A percentile compares a stretch with the other conserved stretches of the same genome.
Conservation (phyloP, 2,113 vertebrate genomes). For the Sarotherodon lohbergeri region DNA sequence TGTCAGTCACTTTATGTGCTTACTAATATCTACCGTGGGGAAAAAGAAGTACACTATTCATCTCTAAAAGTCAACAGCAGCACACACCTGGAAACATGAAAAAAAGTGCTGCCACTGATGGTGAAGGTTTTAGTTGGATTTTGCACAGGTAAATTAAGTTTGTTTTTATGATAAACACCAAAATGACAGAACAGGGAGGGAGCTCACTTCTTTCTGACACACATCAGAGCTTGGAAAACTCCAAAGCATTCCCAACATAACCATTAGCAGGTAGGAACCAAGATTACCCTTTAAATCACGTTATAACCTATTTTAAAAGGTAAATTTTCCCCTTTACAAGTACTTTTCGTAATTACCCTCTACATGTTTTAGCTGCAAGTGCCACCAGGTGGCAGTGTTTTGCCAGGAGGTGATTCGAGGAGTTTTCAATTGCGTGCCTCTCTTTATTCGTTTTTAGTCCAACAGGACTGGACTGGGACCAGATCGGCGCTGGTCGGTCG, state of each 20-base stretch:
- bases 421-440: not conserved
- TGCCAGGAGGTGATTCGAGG: not conserved
- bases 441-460: not conserved
- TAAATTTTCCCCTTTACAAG: not conserved
- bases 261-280: accelerated
- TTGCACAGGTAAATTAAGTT: not conserved
- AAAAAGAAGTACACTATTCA: not conserved
- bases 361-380: not conserved
- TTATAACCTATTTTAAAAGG: not conserved
- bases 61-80: not conserved
- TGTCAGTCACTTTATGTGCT: too few species aligned
- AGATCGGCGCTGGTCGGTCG: accelerated
- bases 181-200: not conserved
- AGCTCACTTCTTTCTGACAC: not conserved
- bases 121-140: not conserved
- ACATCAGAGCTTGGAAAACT: not conserved
- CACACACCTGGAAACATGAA: not conserved
- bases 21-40: too few species aligned
- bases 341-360: not conserved
- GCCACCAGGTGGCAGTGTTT: not conserved
- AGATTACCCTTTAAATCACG: not conserved
- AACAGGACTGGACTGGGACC: accelerated
- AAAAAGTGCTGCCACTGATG: not conserved
- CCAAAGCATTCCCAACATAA: not conserved
- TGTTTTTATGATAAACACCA: not conserved